Evolutionary conservation across 2,113 vertebrate species (phyloP), one percentile per base, ranked within the genome.

Genomic region (Tachysurus fulvidraco): DNA sequence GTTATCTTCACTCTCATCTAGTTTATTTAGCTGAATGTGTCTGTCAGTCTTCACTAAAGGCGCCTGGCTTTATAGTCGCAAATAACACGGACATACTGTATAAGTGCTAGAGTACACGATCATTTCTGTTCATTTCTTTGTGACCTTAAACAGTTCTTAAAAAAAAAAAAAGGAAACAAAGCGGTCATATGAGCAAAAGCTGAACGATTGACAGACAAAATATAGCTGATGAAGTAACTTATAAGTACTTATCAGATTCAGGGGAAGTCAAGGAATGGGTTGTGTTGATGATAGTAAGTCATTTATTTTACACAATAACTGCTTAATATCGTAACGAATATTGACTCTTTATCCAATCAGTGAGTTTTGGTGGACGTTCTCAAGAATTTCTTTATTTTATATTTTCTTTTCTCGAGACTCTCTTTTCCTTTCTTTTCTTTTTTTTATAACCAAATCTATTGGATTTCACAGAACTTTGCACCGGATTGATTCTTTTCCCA

Each of bases 21-120:
- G 21, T 28, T 54, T 69, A 83, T 88, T 65, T 54, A 83, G 59
- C 74, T 30, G 8, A 46, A 28, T 46, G 79, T 9, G 52, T 50
- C 57, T 36, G 11, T 19, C 64, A 76, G 25, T 30, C 59, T 76
- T 30, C 50, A 30, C 6, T 54, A n/a, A 11, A 30, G 4, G 25
- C 13, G 13, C 13, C 14, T 64, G 46, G 17, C n/a, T 50, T 71
- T 69, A 46, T 54, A 71, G 30, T 11, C 2, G 19, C n/a, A 28
- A 7, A 30, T 54, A 16, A 57, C 23, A n/a, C 10, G 25, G 21
- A 44, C 16, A 36, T 36, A 36, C 36, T 36, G 41, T 19, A 9
- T 41, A 19, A 17, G 21, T 62, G 60, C 60, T 62, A n/a, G n/a
- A n/a, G n/a, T n/a, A 25, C 11, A 62, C 17, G 57, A 59, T 3